Evolutionary conservation across 1,140 invertebrate genomes (phyloP).

Genomic region (Triops longicaudatus): DNA sequence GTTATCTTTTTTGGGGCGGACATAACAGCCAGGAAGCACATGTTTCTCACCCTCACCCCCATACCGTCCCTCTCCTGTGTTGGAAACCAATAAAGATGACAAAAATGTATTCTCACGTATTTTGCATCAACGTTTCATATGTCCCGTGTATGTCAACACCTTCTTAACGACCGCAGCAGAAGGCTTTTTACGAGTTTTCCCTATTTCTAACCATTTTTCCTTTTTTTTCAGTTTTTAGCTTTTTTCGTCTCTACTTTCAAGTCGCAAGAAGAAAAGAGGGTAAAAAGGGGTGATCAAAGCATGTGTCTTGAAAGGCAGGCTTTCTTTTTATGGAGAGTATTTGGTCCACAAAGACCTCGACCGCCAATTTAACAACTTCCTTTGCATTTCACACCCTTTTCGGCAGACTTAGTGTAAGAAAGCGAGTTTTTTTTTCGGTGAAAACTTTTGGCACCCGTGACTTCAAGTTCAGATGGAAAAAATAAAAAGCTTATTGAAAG

Average conservation of each 20-base stretch:
- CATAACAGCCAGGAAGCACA: background rate
- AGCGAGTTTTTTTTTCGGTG: too few relatives aligned
- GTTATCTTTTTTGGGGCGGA: too few relatives aligned
- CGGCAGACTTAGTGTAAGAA: too few relatives aligned
- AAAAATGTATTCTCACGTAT: too few relatives aligned
- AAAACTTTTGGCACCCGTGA: too few relatives aligned
- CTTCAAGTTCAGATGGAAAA: too few relatives aligned
- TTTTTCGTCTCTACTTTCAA: background rate
- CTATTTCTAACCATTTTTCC: background rate
- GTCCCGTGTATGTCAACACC: background rate
- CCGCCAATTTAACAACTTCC: conserved; percentile 11
- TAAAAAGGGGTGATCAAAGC: background rate
- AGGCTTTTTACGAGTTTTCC: conserved; percentile 4
- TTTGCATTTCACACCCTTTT: background rate
- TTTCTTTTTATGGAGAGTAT: background rate
- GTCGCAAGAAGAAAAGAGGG: background rate
- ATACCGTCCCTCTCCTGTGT: background rate
- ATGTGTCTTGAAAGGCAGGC: background rate
- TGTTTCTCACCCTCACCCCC: background rate
- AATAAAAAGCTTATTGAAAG: too few relatives aligned
- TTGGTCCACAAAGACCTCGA: background rate
- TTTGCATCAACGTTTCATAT: background rate
- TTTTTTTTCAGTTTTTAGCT: conserved; percentile 11
- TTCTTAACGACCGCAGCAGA: background rate
- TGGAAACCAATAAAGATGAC: too few relatives aligned